A percentile compares a stretch with the other conserved stretches of the same genome.
phyloP scores from a whole-genome alignment of 2,888 invertebrate species.

The Aproaerema taeniolella region DNA sequence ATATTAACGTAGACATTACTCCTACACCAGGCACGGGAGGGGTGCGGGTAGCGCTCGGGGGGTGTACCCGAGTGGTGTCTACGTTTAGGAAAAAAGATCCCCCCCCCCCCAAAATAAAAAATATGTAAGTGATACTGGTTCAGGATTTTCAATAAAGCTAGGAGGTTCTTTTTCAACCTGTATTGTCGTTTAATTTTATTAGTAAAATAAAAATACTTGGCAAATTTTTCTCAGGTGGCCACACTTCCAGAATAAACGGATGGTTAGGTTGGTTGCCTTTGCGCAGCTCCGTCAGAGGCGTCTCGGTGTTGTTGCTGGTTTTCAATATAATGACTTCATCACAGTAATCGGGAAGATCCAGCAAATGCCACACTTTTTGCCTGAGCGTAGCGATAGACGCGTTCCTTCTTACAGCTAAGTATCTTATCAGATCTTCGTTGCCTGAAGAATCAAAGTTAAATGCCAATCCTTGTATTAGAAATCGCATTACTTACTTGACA shows the following conservation, averaged over 20 bases:
- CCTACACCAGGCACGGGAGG: too few relatives aligned
- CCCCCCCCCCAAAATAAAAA: too few relatives aligned
- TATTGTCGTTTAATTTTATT: too few relatives aligned
- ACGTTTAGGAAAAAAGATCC: too few relatives aligned
- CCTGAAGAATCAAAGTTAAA: constrained; percentile 27
- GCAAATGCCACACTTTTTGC: constrained; percentile 61
- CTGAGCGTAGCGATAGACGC: constrained; percentile 54
- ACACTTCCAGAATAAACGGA: constrained; percentile 62
- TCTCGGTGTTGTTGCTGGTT: constrained; percentile 36
- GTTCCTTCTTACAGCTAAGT: constrained; percentile 50
- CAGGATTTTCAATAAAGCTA: too few relatives aligned
- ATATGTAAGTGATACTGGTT: too few relatives aligned
- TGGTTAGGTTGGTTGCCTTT: constrained; percentile 60
- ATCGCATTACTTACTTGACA: too few relatives aligned
- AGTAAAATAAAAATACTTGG: constrained; percentile 33
- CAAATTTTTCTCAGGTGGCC: constrained; percentile 36
- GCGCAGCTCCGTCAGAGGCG: constrained; percentile 50
- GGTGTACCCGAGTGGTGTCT: too few relatives aligned
- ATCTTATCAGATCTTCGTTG: constrained; percentile 49
- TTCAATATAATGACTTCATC: constrained; percentile 62
- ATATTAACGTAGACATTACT: too few relatives aligned
- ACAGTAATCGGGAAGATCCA: constrained; percentile 62
- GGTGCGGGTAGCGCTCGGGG: too few relatives aligned
- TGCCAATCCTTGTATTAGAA: too few relatives aligned
- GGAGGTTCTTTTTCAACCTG: too few relatives aligned